phyloP scores from a whole-genome alignment of 2,113 vertebrate species.

The Oxygymnocypris stewartii region DNA sequence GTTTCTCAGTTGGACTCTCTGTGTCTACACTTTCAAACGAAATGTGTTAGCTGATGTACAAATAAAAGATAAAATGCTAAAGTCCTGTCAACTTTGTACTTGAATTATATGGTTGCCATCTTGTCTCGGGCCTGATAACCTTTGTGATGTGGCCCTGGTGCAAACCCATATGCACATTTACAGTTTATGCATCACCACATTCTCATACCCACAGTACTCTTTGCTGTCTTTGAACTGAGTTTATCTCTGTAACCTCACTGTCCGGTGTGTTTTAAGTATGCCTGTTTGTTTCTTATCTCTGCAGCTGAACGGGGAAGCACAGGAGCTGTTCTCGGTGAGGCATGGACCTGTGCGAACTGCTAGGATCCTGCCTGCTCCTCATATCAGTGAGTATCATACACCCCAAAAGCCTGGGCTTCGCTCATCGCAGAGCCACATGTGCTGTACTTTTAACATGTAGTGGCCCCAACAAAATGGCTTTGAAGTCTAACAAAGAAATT shows the following conservation, averaged over 20 bases:
- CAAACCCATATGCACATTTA: neutral
- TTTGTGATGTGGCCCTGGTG: neutral
- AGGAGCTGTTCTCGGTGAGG: constrained; percentile 94
- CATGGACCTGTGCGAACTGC: constrained; percentile 91
- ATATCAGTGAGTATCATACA: constrained; percentile 81
- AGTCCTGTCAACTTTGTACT: neutral
- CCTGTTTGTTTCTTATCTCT: constrained; percentile 50
- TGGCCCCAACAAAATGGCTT: neutral
- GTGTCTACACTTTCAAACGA: neutral
- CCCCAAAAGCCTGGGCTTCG: neutral
- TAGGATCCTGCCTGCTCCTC: constrained; percentile 88
- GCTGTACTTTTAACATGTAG: neutral
- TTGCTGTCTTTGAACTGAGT: constrained; percentile 18
- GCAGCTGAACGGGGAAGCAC: constrained; percentile 94
- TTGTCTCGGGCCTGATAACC: neutral
- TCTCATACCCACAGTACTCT: neutral
- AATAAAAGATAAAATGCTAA: neutral
- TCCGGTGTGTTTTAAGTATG: neutral
- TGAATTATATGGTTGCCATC: neutral
- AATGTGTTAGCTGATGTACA: neutral
- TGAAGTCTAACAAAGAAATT: neutral
- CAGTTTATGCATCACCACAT: neutral
- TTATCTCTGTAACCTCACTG: neutral
- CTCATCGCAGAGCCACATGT: neutral
- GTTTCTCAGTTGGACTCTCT: constrained; percentile 4